Conservation (phyloP, 2,113 vertebrate species). For the Rhinogobius similis region DNA sequence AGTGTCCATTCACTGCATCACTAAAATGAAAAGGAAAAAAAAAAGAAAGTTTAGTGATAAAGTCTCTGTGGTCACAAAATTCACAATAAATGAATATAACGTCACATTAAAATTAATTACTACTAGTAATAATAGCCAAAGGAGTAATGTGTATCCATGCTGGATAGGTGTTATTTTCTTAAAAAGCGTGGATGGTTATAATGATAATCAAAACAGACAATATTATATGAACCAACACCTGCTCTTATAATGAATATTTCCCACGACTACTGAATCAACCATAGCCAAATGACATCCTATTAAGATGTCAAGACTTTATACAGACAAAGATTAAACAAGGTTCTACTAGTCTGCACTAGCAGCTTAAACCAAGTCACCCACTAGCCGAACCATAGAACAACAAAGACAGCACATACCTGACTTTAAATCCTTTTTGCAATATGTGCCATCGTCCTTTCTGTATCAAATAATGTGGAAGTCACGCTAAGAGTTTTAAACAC, state of each 20-base stretch:
- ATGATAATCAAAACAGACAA: neutral
- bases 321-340: neutral
- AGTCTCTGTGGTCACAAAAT: neutral
- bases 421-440: constrained; percentile 57
- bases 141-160: neutral
- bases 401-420: constrained; percentile 71
- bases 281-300: neutral
- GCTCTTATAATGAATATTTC: constrained; percentile 10
- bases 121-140: neutral
- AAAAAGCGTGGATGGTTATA: neutral
- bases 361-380: constrained; percentile 35
- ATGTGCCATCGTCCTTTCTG: constrained; percentile 53
- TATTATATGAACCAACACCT: neutral
- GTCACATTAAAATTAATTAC: neutral
- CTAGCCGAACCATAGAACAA: constrained; percentile 61
- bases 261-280: constrained; percentile 25
- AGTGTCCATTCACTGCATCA: constrained; percentile 83
- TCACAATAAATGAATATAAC: neutral
- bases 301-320: neutral
- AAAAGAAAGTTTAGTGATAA: constrained; percentile 27
- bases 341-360: constrained; percentile 8
- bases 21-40: constrained; percentile 59
- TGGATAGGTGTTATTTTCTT: neutral
- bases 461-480: constrained; percentile 36
- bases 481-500: constrained; percentile 21